Conservation (phyloP, 1,140 invertebrate genomes). For the Streblospio benedicti region DNA sequence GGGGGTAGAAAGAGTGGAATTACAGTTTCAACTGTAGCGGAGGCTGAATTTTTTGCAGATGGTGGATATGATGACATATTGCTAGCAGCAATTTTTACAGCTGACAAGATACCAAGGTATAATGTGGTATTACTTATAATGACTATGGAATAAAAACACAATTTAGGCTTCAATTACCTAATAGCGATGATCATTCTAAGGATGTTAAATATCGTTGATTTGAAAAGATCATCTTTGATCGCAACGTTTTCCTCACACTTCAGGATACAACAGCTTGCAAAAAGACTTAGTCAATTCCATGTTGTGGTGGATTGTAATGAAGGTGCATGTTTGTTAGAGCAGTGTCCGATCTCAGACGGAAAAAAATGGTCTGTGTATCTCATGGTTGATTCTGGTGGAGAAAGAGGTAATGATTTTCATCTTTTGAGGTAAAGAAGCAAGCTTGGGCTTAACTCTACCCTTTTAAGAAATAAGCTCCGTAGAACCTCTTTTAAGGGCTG, state of each 20-base stretch:
- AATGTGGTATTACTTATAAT: too few relatives aligned
- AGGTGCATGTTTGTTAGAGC: constrained; percentile 22
- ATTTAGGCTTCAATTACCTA: too few relatives aligned
- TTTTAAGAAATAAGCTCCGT: too few relatives aligned
- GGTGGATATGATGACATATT: constrained; percentile 45
- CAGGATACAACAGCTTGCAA: constrained; percentile 25
- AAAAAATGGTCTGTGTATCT: constrained; percentile 38
- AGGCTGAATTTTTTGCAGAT: constrained; percentile 41
- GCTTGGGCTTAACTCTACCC: too few relatives aligned
- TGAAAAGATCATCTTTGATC: too few relatives aligned
- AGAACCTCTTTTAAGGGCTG: too few relatives aligned
- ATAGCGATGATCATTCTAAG: too few relatives aligned
- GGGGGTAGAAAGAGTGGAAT: constrained; percentile 32
- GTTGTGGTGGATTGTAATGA: constrained; percentile 36
- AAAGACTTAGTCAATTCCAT: constrained; percentile 35
- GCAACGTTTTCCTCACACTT: too few relatives aligned
- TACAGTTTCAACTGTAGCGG: constrained; percentile 40
- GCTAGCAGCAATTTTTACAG: constrained; percentile 32
- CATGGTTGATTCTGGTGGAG: constrained; percentile 37
- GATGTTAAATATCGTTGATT: too few relatives aligned
- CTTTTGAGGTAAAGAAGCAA: too few relatives aligned
- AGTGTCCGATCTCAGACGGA: constrained; percentile 18
- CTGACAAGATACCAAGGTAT: constrained; percentile 33
- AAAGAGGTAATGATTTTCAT: constrained; percentile 41
- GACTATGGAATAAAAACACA: too few relatives aligned